Conservation (phyloP, 2,797 vertebrate species). For the Chelonia mydas region DNA sequence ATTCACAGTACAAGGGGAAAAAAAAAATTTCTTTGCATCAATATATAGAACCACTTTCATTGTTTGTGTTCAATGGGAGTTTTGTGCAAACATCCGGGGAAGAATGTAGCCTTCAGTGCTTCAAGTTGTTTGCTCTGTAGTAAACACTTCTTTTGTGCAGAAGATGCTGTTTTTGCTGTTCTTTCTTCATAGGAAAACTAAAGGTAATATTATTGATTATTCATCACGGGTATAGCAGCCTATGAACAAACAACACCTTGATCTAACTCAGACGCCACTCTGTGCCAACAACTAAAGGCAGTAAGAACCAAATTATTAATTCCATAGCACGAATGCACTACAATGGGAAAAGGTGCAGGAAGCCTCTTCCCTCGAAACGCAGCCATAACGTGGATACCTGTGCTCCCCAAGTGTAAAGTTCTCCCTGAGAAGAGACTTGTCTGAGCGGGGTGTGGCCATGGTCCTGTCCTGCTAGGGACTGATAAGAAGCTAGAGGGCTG, state of each 20-base stretch:
- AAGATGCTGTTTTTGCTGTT: neutral
- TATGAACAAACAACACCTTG: neutral
- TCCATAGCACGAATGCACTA: neutral
- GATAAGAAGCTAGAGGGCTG: neutral
- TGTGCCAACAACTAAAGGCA: neutral
- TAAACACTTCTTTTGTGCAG: fast-evolving
- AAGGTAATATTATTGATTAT: neutral
- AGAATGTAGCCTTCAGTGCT: neutral
- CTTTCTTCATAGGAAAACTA: neutral
- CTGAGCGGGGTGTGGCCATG: neutral
- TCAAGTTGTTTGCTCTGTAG: neutral
- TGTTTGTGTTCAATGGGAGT: neutral
- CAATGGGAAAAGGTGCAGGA: neutral
- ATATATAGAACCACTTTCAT: neutral
- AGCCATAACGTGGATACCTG: neutral
- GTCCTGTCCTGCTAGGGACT: neutral
- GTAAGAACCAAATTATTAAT: neutral
- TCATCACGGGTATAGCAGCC: neutral
- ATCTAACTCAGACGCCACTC: neutral
- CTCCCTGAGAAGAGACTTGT: neutral
- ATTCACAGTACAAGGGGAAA: neutral
- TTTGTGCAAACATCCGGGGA: neutral
- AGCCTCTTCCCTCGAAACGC: neutral
- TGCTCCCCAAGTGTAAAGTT: neutral
- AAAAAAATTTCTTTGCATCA: neutral